These are phyloP conservation scores for Clivina fossor DNA, from an alignment of 2,888 invertebrate species.

Conservation along the genomic window DNA sequence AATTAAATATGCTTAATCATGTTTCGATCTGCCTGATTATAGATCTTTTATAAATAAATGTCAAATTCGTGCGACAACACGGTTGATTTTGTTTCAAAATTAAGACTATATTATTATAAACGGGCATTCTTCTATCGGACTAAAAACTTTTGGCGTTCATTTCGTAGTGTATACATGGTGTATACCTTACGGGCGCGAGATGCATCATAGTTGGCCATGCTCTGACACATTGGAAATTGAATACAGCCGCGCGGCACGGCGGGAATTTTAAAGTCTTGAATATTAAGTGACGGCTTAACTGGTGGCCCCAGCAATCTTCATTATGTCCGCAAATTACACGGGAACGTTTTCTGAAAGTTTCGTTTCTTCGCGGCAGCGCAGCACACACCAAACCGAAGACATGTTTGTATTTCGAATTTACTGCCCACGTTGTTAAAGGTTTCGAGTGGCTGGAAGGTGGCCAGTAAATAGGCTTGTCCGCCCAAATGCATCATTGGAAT, in stretches of 20 bases:
- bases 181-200: slow-evolving; percentile 39
- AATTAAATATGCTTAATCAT: too few relatives aligned
- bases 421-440: slow-evolving; percentile 22
- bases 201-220: slow-evolving; percentile 43
- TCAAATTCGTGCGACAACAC: too few relatives aligned
- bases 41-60: too few relatives aligned
- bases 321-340: slow-evolving; percentile 38
- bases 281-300: slow-evolving; percentile 41
- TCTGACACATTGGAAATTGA: slow-evolving; percentile 44
- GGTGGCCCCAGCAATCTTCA: slow-evolving; percentile 38
- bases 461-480: slow-evolving; percentile 4
- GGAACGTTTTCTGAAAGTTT: slow-evolving; percentile 3
- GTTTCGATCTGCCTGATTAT: too few relatives aligned
- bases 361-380: slow-evolving; percentile 3
- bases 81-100: too few relatives aligned
- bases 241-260: slow-evolving; percentile 35
- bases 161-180: too few relatives aligned
- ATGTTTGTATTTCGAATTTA: slow-evolving; percentile 33
- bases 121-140: too few relatives aligned
- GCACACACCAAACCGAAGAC: slow-evolving; percentile 6
- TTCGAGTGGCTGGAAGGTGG: not conserved
- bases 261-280: slow-evolving; percentile 38
- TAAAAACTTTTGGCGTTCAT: slow-evolving; percentile 27
- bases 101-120: too few relatives aligned
- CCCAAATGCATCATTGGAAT: too few relatives aligned